Evolutionary conservation across 2,113 vertebrate genomes (phyloP).

Genomic region (Pachycephala philippinensis): DNA sequence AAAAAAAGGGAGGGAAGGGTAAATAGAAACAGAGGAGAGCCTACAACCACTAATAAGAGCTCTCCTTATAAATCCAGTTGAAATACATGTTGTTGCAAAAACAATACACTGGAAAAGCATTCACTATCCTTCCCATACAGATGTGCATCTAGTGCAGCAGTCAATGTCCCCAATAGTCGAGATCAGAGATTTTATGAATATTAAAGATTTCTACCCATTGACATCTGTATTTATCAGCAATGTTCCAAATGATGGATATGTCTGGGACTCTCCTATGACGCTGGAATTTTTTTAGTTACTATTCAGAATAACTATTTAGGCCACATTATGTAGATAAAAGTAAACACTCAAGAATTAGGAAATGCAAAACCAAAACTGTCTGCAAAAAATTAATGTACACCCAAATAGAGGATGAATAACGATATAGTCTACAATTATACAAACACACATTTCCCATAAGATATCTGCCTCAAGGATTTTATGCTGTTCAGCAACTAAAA

Average conservation of each 20-base stretch:
- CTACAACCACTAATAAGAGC: background rate
- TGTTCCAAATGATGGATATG: background rate
- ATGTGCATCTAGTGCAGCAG: background rate
- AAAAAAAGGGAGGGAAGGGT: rapidly evolving
- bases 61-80: background rate
- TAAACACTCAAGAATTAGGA: background rate
- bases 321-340: background rate
- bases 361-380: background rate
- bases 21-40: background rate
- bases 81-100: background rate
- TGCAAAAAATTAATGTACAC: background rate
- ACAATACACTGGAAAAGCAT: background rate
- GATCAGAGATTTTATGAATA: background rate
- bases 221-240: background rate
- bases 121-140: background rate
- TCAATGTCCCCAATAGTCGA: background rate
- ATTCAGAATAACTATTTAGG: background rate
- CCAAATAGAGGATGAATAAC: background rate
- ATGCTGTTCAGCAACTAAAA: conserved; percentile 19
- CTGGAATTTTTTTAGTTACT: background rate
- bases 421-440: background rate
- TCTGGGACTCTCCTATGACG: background rate
- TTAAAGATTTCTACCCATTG: background rate
- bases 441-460: conserved; percentile 29
- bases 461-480: conserved; percentile 37